These are phyloP conservation scores for Eristalinus aeneus DNA, from an alignment of 2,888 invertebrate genomes.

Conservation along the genomic window DNA sequence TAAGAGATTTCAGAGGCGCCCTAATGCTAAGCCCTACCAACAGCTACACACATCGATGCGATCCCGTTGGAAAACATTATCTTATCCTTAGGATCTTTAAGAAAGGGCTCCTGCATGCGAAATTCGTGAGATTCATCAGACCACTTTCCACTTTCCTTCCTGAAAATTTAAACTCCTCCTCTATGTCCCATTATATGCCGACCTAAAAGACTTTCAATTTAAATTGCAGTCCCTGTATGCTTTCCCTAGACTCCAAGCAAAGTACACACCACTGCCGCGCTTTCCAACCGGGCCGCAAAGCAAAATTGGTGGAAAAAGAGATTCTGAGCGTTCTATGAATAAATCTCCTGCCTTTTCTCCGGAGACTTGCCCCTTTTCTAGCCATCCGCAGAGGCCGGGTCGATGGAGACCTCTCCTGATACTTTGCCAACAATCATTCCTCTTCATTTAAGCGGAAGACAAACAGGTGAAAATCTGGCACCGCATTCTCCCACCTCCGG, in stretches of 20 bases:
- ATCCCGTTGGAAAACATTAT: no score
- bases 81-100: no score
- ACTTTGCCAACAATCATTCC: constrained; percentile 24
- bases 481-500: constrained; percentile 8
- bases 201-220: background rate
- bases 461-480: background rate
- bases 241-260: background rate
- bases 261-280: background rate
- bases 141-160: background rate
- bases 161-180: background rate
- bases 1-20: no score
- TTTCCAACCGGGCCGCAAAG: background rate
- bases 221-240: background rate
- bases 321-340: constrained; percentile 21
- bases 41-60: no score
- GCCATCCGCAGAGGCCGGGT: constrained; percentile 8
- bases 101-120: no score
- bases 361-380: background rate
- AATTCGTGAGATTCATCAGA: no score
- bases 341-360: constrained; percentile 16
- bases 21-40: no score
- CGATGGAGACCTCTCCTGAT: constrained; percentile 39
- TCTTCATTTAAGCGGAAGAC: background rate
- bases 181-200: background rate
- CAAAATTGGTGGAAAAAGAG: background rate